Conservation (phyloP, 2,797 vertebrate species). For the Hephaestus fuliginosus region DNA sequence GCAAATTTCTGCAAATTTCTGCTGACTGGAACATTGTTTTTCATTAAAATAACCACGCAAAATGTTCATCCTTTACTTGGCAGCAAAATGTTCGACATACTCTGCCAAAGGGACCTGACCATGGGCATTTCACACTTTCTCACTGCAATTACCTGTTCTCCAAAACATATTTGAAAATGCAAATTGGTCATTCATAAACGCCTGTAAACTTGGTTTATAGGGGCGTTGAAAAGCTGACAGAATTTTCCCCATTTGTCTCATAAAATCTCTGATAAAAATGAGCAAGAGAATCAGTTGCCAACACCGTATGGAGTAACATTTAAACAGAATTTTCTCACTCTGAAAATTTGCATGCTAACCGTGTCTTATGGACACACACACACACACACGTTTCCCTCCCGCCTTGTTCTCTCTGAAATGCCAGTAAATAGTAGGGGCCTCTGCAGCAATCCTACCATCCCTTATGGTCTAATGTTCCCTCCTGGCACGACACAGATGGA, state of each 20-base stretch:
- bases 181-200: too few species aligned
- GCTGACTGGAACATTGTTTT: background rate
- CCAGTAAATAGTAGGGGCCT: conserved; percentile 53
- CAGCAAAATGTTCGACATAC: background rate
- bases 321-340: conserved; percentile 15
- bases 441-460: conserved; percentile 53
- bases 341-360: conserved; percentile 57
- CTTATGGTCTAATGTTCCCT: conserved; percentile 60
- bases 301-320: conserved; percentile 34
- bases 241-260: too few species aligned
- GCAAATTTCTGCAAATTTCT: background rate
- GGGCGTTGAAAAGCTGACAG: too few species aligned
- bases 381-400: background rate
- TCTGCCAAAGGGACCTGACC: background rate
- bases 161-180: too few species aligned
- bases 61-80: background rate
- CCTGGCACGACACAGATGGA: conserved; percentile 63
- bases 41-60: background rate
- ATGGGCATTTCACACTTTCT: background rate
- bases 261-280: background rate
- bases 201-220: too few species aligned
- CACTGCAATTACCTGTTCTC: too few species aligned
- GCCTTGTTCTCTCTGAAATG: conserved; percentile 40
- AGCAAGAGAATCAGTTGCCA: conserved; percentile 15
- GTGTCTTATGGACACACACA: conserved; percentile 12